Conservation (phyloP, 2,888 invertebrate species). For the Quadroppia sp. region DNA sequence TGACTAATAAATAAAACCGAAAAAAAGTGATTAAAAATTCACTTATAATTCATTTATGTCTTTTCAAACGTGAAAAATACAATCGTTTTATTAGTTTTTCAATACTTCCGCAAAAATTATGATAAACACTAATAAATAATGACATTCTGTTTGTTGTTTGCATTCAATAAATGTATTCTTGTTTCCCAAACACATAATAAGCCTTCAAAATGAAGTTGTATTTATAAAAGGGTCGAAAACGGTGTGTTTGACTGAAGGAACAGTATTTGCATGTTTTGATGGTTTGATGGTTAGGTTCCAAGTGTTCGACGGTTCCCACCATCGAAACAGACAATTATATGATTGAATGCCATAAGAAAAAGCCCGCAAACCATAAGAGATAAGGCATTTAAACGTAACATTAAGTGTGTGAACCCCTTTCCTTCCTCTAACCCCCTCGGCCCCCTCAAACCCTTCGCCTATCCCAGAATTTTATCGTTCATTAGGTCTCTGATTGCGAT, state of each 20-base stretch:
- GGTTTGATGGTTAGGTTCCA: background rate
- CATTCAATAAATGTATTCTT: background rate
- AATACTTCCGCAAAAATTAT: conserved; percentile 2
- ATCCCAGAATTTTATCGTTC: background rate
- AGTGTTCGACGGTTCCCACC: conserved; percentile 16
- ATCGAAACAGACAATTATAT: conserved; percentile 30
- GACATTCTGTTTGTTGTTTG: background rate
- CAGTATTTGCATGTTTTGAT: conserved; percentile 4
- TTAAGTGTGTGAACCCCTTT: conserved; percentile 35
- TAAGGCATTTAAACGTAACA: conserved; percentile 12
- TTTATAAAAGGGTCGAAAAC: background rate
- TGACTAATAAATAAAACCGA: no score
- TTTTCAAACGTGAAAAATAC: no score
- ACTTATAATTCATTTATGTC: no score
- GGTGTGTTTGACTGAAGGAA: background rate
- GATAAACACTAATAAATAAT: background rate
- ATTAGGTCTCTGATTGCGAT: conserved; percentile 10
- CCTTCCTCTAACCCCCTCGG: background rate
- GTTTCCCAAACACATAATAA: background rate
- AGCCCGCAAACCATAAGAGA: conserved; percentile 27
- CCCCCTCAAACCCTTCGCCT: background rate
- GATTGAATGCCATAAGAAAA: conserved; percentile 32
- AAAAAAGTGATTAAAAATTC: no score
- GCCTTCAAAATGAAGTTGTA: background rate
- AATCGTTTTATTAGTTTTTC: no score